Percentiles rank a stretch among this genome's conserved stretches.
phyloP scores from a whole-genome alignment of 2,797 vertebrate species.

The Alectoris magna region DNA sequence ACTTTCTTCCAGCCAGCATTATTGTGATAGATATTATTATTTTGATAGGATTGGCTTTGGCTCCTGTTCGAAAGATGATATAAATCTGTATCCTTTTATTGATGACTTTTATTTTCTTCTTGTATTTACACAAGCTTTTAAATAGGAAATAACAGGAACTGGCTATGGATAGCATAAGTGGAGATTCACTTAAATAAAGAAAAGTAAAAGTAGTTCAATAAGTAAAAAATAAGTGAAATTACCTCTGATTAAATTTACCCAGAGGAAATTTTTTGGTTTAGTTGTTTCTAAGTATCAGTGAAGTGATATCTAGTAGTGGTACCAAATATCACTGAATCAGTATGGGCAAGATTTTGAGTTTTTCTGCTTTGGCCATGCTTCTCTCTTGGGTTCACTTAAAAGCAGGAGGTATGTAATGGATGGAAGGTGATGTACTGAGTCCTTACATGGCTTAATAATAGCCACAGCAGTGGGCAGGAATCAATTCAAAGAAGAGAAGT shows the following conservation, averaged over 20 bases:
- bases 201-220: not conserved
- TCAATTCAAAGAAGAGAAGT: not conserved
- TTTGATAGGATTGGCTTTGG: conserved; percentile 6
- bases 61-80: not conserved
- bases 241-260: not conserved
- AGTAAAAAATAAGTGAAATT: not conserved
- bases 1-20: conserved; percentile 15
- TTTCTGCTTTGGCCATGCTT: not conserved
- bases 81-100: conserved; percentile 24
- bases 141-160: not conserved
- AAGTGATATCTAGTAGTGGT: not conserved
- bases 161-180: not conserved
- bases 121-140: conserved; percentile 2
- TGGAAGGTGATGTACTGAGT: not conserved
- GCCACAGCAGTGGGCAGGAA: not conserved
- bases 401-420: not conserved
- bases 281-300: not conserved
- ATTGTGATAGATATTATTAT: conserved; percentile 40
- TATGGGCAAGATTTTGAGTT: not conserved
- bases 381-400: not conserved
- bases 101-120: not conserved
- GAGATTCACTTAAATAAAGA: not conserved
- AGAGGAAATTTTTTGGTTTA: not conserved
- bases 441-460: not conserved
- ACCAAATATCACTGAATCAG: not conserved